Conservation (phyloP, 2,888 invertebrate genomes). For the Anagyrus pseudococci region DNA sequence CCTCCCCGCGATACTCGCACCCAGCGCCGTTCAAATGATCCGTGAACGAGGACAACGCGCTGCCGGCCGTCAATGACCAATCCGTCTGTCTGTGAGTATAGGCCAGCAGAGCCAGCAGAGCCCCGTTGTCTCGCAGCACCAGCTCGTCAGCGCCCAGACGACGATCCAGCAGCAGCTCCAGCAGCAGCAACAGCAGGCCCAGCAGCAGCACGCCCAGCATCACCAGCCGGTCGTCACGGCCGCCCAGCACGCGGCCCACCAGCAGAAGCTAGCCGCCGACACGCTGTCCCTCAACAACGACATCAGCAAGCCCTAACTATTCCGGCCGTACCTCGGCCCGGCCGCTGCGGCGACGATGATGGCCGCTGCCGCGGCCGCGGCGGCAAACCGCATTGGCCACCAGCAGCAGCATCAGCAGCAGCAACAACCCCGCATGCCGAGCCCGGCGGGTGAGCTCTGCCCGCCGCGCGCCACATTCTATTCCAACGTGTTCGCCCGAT, state of each 20-base stretch:
- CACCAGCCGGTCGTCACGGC: neutral
- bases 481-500: constrained; percentile 57
- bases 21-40: too few species aligned
- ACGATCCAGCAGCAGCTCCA: constrained; percentile 27
- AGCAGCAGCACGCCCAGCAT: constrained; percentile 23
- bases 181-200: constrained; percentile 21
- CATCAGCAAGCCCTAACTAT: constrained; percentile 61
- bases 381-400: constrained; percentile 15
- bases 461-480: constrained; percentile 52
- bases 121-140: constrained; percentile 6
- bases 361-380: constrained; percentile 37
- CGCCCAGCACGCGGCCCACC: constrained; percentile 4
- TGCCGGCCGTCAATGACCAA: too few species aligned
- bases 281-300: constrained; percentile 58
- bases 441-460: constrained; percentile 46
- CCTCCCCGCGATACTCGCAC: too few species aligned
- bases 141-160: constrained; percentile 28
- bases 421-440: constrained; percentile 2
- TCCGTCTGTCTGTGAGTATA: neutral
- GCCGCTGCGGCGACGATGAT: constrained; percentile 10
- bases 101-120: constrained; percentile 26
- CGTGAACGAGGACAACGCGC: too few species aligned
- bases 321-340: constrained; percentile 58
- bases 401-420: constrained; percentile 9
- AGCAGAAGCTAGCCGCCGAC: constrained; percentile 51